Percentiles rank a stretch among this genome's conserved stretches.
Conservation (phyloP, 2,113 vertebrate species). For the Leptobrachium leishanense region DNA sequence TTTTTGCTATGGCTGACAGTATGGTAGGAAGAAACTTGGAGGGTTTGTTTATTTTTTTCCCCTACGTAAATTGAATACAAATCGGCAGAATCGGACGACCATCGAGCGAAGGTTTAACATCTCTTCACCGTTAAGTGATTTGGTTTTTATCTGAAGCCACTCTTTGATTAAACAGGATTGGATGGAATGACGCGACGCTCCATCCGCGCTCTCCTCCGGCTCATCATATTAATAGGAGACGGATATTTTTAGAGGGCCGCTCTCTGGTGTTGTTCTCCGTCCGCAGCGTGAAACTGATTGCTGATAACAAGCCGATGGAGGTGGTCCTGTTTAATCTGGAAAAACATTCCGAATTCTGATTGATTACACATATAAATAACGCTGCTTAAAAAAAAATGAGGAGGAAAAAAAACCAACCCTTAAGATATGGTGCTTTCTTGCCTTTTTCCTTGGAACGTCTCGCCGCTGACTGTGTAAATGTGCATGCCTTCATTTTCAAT, state of each 20-base stretch:
- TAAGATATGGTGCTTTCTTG: slow-evolving; percentile 39
- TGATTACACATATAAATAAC: slow-evolving; percentile 61
- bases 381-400: not conserved
- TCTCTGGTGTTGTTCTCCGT: slow-evolving; percentile 59
- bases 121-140: not conserved
- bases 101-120: slow-evolving; percentile 10
- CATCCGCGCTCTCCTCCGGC: slow-evolving; percentile 17
- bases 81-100: not conserved
- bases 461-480: slow-evolving; percentile 29
- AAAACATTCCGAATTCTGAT: slow-evolving; percentile 59
- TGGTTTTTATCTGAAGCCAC: slow-evolving; percentile 27
- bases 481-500: slow-evolving; percentile 36
- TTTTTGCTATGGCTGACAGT: too few species aligned
- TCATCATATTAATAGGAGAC: slow-evolving; percentile 68
- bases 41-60: slow-evolving; percentile 5
- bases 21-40: too few species aligned
- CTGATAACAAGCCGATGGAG: slow-evolving; percentile 58
- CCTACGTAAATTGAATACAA: slow-evolving; percentile 13
- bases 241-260: slow-evolving; percentile 67
- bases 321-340: slow-evolving; percentile 61
- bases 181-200: slow-evolving; percentile 54
- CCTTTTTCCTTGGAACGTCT: slow-evolving; percentile 51
- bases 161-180: slow-evolving; percentile 59
- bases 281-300: slow-evolving; percentile 65
- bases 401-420: slow-evolving; percentile 12